phyloP scores from a whole-genome alignment of 1,140 invertebrate genomes.

The Steinernema feltiae region DNA sequence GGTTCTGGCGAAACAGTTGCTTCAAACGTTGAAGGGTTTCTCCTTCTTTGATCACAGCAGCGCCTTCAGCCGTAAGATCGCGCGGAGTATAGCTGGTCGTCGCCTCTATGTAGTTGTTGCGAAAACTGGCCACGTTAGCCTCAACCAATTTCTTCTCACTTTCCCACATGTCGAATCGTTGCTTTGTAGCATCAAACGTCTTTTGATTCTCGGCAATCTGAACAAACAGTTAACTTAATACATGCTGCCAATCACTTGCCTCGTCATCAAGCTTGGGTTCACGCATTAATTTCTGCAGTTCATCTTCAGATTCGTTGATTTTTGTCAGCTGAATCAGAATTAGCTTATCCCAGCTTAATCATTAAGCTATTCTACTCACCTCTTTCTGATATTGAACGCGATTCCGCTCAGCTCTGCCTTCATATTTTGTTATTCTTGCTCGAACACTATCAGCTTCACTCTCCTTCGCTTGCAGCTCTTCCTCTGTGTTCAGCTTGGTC shows the following conservation, averaged over 20 bases:
- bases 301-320: slow-evolving; percentile 23
- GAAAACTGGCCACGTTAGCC: slow-evolving; percentile 8
- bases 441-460: background rate
- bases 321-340: slow-evolving; percentile 24
- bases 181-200: background rate
- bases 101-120: background rate
- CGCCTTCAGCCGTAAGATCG: background rate
- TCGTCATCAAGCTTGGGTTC: background rate
- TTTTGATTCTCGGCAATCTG: slow-evolving; percentile 11
- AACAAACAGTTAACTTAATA: slow-evolving; percentile 25
- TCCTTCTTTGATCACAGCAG: background rate
- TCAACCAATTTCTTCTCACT: slow-evolving; percentile 9
- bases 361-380: too few species aligned
- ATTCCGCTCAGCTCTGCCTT: background rate
- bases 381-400: slow-evolving; percentile 34
- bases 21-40: background rate
- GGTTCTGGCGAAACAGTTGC: too few species aligned
- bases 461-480: background rate
- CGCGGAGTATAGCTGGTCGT: background rate
- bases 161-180: background rate
- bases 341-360: too few species aligned
- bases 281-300: slow-evolving; percentile 28
- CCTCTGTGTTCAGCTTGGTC: background rate
- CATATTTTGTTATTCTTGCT: background rate
- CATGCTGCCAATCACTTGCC: slow-evolving; percentile 34